These are phyloP conservation scores for Micromys minutus DNA, from an alignment of 2,113 vertebrate species.

Conservation along the genomic window DNA sequence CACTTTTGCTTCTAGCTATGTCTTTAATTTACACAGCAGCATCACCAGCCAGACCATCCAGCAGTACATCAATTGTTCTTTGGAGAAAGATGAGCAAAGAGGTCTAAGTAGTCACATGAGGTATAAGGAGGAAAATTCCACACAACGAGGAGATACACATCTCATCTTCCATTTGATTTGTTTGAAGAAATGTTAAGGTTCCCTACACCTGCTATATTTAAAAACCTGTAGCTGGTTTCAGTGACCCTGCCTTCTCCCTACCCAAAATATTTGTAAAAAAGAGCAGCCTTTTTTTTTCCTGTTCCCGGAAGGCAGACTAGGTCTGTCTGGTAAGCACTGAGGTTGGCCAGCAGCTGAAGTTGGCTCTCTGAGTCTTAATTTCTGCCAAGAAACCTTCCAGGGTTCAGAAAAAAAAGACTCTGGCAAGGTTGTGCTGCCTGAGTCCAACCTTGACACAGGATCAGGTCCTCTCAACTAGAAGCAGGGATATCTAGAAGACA, in stretches of 20 bases:
- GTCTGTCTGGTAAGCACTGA: not conserved
- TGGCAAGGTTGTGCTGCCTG: not conserved
- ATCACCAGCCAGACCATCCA: not conserved
- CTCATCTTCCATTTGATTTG: not conserved
- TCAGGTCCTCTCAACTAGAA: too few species aligned
- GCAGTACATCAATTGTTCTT: not conserved
- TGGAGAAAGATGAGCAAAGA: not conserved
- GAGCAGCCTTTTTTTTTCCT: not conserved
- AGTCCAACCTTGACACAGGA: too few species aligned
- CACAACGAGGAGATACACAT: not conserved
- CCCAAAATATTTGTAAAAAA: not conserved
- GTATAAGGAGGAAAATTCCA: not conserved
- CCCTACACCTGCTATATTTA: slow-evolving; percentile 4
- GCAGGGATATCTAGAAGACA: too few species aligned
- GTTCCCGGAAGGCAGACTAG: slow-evolving; percentile 7
- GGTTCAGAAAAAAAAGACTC: not conserved
- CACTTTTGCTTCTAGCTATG: slow-evolving; percentile 7
- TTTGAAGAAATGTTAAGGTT: not conserved
- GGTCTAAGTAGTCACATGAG: not conserved
- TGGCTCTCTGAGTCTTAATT: not conserved
- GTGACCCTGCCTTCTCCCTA: not conserved
- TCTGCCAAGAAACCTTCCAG: not conserved
- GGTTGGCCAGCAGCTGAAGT: not conserved
- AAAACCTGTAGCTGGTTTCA: not conserved
- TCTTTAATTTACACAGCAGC: not conserved